Percentiles rank a stretch among this genome's conserved stretches.
Conservation (phyloP, 2,113 vertebrate species). For the Crotalus viridis region DNA sequence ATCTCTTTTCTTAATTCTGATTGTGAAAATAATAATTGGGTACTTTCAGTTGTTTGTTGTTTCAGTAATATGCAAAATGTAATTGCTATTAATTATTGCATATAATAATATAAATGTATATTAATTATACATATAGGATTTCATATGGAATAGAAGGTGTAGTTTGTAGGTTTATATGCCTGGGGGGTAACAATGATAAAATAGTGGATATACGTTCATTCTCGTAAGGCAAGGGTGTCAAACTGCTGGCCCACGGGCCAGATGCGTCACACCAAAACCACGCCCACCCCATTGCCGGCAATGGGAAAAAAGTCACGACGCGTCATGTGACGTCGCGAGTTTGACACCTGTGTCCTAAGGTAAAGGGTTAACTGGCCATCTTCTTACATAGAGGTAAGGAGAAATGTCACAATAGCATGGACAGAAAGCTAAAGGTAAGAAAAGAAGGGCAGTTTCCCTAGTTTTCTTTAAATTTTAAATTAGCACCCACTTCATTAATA, state of each 20-base stretch:
- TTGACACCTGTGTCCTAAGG: neutral
- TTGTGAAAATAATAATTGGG: neutral
- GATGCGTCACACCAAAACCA: too few species aligned
- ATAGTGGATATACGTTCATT: neutral
- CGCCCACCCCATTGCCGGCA: too few species aligned
- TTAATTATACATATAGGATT: neutral
- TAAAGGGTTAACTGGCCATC: neutral
- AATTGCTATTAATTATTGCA: neutral
- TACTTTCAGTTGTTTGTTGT: neutral
- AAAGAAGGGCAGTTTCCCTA: neutral
- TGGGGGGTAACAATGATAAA: neutral
- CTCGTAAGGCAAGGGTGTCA: neutral
- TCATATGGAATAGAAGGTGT: neutral
- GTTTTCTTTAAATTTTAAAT: neutral
- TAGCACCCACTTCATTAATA: neutral
- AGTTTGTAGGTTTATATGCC: neutral
- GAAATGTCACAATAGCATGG: neutral
- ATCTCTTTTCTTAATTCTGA: neutral
- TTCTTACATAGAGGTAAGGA: neutral
- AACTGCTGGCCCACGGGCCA: too few species aligned
- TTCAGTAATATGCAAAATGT: neutral
- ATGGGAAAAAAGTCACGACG: too few species aligned
- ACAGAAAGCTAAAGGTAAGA: neutral
- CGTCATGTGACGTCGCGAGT: too few species aligned
- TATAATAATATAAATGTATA: neutral